Percentiles rank a stretch among this genome's conserved stretches.
phyloP scores from a whole-genome alignment of 2,113 vertebrate genomes.

The Corythoichthys haematopterus region DNA sequence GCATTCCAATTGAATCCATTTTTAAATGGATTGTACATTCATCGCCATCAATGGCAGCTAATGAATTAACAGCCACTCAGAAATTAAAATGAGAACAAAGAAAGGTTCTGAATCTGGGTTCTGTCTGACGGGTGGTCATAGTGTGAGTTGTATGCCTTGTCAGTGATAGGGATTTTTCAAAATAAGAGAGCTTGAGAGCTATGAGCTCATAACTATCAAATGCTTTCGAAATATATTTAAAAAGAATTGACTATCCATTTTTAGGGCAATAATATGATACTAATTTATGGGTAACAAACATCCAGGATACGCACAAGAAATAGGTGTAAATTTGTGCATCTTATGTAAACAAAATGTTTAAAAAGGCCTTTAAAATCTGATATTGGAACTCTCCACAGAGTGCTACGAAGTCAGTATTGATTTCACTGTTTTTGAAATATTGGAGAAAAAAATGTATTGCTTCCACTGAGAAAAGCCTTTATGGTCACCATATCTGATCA shows the following conservation, averaged over 20 bases:
- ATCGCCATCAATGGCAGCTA: too few relatives aligned
- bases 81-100: too few relatives aligned
- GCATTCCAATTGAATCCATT: too few relatives aligned
- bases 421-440: neutral
- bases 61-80: too few relatives aligned
- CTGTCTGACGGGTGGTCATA: neutral
- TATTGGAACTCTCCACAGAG: neutral
- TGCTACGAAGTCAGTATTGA: neutral
- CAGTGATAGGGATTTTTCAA: neutral
- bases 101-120: neutral
- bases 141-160: neutral
- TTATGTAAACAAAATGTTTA: neutral
- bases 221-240: neutral
- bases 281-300: neutral
- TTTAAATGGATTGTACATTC: too few relatives aligned
- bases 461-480: neutral
- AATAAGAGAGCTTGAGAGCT: neutral
- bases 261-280: neutral
- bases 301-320: too few relatives aligned
- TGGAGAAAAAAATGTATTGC: neutral
- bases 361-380: neutral
- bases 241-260: neutral
- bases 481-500: neutral
- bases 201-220: neutral
- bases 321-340: too few relatives aligned